These are phyloP conservation scores for Anniella stebbinsi DNA, from an alignment of 2,797 vertebrate species.

Conservation along the genomic window DNA sequence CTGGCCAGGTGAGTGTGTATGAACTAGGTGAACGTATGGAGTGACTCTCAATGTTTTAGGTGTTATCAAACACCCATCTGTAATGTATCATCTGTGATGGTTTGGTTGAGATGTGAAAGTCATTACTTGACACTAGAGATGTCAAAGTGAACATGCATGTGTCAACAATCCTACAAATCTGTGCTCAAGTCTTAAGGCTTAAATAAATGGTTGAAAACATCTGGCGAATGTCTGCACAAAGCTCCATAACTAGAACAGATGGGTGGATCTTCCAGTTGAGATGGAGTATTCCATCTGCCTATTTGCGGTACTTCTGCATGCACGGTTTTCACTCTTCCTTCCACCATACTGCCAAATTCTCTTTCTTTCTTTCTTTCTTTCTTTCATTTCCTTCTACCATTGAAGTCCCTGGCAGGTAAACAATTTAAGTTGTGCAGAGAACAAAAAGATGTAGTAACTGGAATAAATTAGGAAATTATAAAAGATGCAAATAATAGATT, in stretches of 20 bases:
- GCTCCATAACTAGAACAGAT: background rate
- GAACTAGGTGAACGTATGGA: background rate
- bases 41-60: background rate
- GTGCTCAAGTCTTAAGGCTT: background rate
- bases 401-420: background rate
- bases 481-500: background rate
- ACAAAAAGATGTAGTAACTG: background rate
- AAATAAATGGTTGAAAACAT: background rate
- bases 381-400: too few species aligned
- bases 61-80: background rate
- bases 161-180: background rate
- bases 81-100: background rate
- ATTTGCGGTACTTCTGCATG: background rate
- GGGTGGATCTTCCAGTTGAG: background rate
- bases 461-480: background rate
- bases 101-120: background rate
- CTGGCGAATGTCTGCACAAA: background rate
- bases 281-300: background rate
- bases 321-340: background rate
- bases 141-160: background rate
- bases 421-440: background rate
- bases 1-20: background rate
- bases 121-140: background rate
- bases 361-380: background rate
- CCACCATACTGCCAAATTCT: background rate